Conservation (phyloP, 2,888 invertebrate species). For the Sinelater perroti region DNA sequence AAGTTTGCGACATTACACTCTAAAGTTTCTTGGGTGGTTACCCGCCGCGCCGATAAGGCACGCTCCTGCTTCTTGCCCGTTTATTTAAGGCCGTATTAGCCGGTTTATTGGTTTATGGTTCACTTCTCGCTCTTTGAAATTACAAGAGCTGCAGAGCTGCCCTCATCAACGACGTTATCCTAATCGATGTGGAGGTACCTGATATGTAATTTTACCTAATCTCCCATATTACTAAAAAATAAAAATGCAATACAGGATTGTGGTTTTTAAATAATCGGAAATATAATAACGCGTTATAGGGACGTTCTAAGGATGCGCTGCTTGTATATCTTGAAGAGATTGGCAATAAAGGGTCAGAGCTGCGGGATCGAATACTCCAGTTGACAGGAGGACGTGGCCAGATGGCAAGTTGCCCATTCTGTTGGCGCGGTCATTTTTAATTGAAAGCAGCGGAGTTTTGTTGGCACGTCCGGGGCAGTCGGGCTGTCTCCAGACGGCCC, state of each 20-base stretch:
- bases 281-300: slow-evolving; percentile 33
- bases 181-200: no score
- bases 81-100: slow-evolving; percentile 36
- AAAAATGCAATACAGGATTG: no score
- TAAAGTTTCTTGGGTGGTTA: slow-evolving; percentile 37
- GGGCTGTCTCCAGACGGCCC: slow-evolving; percentile 31
- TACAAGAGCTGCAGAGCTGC: no score
- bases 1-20: slow-evolving; percentile 31
- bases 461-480: slow-evolving; percentile 35
- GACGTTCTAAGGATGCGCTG: slow-evolving; percentile 42
- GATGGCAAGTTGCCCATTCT: slow-evolving; percentile 45
- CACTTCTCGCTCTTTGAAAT: slow-evolving; percentile 31
- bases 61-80: slow-evolving; percentile 40
- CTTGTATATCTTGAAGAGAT: slow-evolving; percentile 47
- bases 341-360: slow-evolving; percentile 29
- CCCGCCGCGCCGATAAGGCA: slow-evolving; percentile 43
- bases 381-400: slow-evolving; percentile 42
- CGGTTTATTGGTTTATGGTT: slow-evolving; percentile 36
- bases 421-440: slow-evolving; percentile 40
- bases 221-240: no score
- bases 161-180: no score
- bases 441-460: slow-evolving; percentile 40
- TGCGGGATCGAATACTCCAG: slow-evolving; percentile 23
- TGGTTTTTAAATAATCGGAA: no score
- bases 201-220: no score